Conservation (phyloP, 2,113 vertebrate genomes). For the Larimichthys crocea region DNA sequence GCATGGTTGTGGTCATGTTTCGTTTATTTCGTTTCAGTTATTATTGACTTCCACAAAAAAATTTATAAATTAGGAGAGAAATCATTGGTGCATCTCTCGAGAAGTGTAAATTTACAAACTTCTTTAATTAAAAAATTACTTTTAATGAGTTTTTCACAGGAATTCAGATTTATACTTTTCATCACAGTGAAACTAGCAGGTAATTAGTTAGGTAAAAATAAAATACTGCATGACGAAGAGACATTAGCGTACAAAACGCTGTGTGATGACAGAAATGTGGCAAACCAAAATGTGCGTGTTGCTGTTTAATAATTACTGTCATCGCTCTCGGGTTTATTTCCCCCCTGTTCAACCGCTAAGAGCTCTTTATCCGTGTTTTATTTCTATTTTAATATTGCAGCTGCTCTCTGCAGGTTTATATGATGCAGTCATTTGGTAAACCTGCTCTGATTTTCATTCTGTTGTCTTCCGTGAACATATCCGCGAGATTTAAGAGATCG, state of each 20-base stretch:
- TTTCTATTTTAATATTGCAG: conserved; percentile 33
- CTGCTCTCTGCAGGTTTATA: conserved; percentile 30
- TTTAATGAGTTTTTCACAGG: conserved; percentile 25
- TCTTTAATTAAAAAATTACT: conserved; percentile 15
- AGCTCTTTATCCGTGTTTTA: conserved; percentile 45
- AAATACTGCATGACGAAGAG: not conserved
- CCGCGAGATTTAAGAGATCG: conserved; percentile 15
- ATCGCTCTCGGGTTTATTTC: conserved; percentile 44
- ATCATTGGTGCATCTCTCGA: not conserved
- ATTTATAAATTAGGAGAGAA: not conserved
- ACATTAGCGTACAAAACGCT: conserved; percentile 14
- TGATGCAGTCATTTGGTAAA: conserved; percentile 22
- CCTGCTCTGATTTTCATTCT: conserved; percentile 16
- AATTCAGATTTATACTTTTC: conserved; percentile 28
- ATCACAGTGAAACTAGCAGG: conserved; percentile 9
- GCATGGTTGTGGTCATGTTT: too few relatives aligned
- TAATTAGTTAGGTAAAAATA: conserved; percentile 22
- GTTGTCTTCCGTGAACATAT: conserved; percentile 21
- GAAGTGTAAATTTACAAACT: conserved; percentile 2
- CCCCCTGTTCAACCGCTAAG: not conserved
- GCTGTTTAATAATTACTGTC: conserved; percentile 52
- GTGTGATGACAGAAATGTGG: conserved; percentile 11
- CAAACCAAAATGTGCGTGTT: conserved; percentile 31
- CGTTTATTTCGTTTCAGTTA: not conserved
- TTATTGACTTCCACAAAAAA: not conserved